Conservation (phyloP, 1,140 invertebrate species). For the Paraescarpia echinospica region DNA sequence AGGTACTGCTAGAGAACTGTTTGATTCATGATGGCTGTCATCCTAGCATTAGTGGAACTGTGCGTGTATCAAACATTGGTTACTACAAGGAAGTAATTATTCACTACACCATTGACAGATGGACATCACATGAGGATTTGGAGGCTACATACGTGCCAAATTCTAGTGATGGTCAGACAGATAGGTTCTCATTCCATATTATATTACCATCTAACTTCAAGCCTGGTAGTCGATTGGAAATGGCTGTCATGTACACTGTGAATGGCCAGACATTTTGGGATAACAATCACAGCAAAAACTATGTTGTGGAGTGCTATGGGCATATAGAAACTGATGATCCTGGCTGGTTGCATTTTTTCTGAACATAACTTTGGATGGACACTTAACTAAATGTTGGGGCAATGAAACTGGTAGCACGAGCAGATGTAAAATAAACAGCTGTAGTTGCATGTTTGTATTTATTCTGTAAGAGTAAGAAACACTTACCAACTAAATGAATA, state of each 20-base stretch:
- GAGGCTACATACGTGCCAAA: slow-evolving; percentile 77
- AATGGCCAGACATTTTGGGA: slow-evolving; percentile 83
- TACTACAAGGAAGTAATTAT: slow-evolving; percentile 89
- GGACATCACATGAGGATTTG: slow-evolving; percentile 81
- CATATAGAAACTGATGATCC: slow-evolving; percentile 9
- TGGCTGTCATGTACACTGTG: slow-evolving; percentile 81
- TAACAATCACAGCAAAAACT: slow-evolving; percentile 82
- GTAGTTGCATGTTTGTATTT: neutral
- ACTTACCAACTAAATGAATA: neutral
- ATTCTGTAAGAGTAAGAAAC: neutral
- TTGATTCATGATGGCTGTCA: slow-evolving; percentile 62
- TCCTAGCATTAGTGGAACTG: slow-evolving; percentile 78
- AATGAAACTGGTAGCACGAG: neutral
- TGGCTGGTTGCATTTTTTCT: neutral
- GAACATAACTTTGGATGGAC: neutral
- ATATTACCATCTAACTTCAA: slow-evolving; percentile 61
- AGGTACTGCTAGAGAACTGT: slow-evolving; percentile 84
- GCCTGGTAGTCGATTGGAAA: slow-evolving; percentile 74
- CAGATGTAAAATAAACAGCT: neutral
- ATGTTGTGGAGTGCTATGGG: slow-evolving; percentile 60
- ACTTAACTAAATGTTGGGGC: neutral
- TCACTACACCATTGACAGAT: slow-evolving; percentile 82
- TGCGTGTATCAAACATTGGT: slow-evolving; percentile 85
- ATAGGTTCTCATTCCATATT: slow-evolving; percentile 79
- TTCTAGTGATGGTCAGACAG: slow-evolving; percentile 90